phyloP scores from a whole-genome alignment of 92 coral and sea anemone species.

The Actinernus sp. region DNA sequence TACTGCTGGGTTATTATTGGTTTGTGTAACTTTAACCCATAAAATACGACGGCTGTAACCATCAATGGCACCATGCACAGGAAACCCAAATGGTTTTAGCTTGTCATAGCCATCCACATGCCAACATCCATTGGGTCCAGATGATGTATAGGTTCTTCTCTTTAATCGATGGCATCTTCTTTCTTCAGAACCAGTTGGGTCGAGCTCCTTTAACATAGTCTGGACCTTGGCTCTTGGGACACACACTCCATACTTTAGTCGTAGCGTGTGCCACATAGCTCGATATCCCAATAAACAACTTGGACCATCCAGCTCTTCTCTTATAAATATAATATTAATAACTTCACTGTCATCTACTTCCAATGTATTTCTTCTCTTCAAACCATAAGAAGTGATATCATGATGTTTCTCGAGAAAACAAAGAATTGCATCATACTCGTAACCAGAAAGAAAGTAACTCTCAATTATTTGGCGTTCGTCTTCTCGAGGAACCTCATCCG shows the following conservation, averaged over 20 bases:
- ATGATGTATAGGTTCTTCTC: neutral
- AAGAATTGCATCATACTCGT: too few relatives aligned
- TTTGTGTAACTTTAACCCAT: constrained; percentile 20
- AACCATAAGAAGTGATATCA: too few relatives aligned
- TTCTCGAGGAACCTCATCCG: too few relatives aligned
- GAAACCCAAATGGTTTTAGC: constrained; percentile 3
- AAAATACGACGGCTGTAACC: constrained; percentile 21
- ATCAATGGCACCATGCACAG: constrained; percentile 20
- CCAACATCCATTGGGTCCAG: constrained; percentile 3
- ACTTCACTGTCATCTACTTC: constrained; percentile 7
- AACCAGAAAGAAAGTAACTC: too few relatives aligned
- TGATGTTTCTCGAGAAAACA: too few relatives aligned
- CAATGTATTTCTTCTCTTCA: neutral
- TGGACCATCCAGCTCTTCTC: constrained; percentile 26
- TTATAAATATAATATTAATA: neutral
- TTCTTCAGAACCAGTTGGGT: constrained; percentile 14
- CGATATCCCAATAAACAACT: neutral
- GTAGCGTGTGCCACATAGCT: constrained; percentile 1
- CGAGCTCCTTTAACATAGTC: constrained; percentile 8
- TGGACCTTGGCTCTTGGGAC: constrained; percentile 9
- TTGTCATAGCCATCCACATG: constrained; percentile 4
- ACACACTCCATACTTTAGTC: neutral
- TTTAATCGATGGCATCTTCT: constrained; percentile 9
- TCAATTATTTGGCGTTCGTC: too few relatives aligned
- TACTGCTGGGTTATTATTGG: constrained; percentile 16